Conservation (phyloP, 2,113 vertebrate species). For the Amphilophus citrinellus region DNA sequence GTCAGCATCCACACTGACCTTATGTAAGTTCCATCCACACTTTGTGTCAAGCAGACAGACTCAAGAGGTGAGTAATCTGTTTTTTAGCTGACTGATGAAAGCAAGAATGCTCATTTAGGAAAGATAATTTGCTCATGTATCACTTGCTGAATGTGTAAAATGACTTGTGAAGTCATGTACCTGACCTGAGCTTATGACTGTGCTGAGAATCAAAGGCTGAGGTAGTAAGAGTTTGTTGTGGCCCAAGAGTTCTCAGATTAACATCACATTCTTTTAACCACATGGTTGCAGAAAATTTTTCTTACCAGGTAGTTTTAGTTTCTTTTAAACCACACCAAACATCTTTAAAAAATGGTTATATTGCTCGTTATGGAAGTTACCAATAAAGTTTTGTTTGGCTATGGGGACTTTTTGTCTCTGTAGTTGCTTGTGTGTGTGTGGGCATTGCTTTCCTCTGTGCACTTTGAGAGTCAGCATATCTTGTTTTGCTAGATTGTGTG, state of each 20-base stretch:
- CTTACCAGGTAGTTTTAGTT: neutral
- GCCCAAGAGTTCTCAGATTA: neutral
- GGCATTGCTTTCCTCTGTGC: too few relatives aligned
- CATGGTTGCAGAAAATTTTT: neutral
- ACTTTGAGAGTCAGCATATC: neutral
- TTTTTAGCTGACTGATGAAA: neutral
- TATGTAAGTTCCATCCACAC: neutral
- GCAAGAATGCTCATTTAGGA: neutral
- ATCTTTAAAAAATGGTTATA: neutral
- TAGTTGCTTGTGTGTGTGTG: neutral
- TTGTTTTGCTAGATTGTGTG: neutral
- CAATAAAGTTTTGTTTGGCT: neutral
- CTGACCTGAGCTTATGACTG: too few relatives aligned
- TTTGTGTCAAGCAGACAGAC: neutral
- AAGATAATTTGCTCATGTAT: neutral
- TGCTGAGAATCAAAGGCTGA: too few relatives aligned
- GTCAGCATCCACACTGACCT: neutral
- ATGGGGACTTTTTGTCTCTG: neutral
- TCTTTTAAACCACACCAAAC: neutral
- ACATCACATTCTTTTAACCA: neutral
- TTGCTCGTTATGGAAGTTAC: neutral
- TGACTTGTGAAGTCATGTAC: neutral
- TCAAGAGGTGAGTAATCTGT: neutral
- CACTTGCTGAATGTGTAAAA: neutral
- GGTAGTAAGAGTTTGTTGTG: neutral